These are phyloP conservation scores for Thrips palmi DNA, from an alignment of 1,140 invertebrate genomes.

Conservation along the genomic window DNA sequence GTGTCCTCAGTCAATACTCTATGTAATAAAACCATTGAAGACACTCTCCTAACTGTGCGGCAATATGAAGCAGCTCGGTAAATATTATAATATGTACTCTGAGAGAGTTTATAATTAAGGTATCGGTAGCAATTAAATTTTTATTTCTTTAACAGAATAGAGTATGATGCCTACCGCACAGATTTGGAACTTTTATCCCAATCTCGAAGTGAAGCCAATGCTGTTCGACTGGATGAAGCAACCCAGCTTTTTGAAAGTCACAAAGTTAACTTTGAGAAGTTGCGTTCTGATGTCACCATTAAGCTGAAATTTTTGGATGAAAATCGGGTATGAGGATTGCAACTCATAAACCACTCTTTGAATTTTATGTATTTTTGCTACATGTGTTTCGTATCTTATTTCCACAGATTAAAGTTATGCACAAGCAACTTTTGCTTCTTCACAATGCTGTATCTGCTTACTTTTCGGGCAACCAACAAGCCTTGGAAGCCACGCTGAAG, in stretches of 20 bases:
- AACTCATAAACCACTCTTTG: background rate
- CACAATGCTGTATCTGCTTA: conserved; percentile 94
- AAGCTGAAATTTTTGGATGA: conserved; percentile 93
- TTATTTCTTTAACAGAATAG: conserved; percentile 47
- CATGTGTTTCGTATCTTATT: conserved; percentile 1
- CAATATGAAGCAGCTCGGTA: conserved; percentile 84
- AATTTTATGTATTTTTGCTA: background rate
- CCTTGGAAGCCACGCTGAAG: conserved; percentile 83
- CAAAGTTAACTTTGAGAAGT: conserved; percentile 76
- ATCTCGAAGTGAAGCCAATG: conserved; percentile 36
- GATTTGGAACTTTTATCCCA: conserved; percentile 65
- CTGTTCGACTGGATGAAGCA: conserved; percentile 51
- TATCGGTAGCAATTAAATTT: background rate
- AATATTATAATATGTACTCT: conserved; percentile 8
- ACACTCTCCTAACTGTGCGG: conserved; percentile 80
- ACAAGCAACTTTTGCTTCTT: conserved; percentile 86
- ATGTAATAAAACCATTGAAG: conserved; percentile 93
- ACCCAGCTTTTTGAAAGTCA: conserved; percentile 67
- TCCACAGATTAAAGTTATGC: conserved; percentile 87
- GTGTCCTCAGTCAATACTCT: conserved; percentile 87
- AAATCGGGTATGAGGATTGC: conserved; percentile 52
- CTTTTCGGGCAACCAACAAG: conserved; percentile 86
- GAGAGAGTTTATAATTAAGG: background rate
- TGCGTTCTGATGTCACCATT: conserved; percentile 79
- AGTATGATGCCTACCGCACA: conserved; percentile 91